Conservation (phyloP, 2,888 invertebrate genomes). For the Drosophila vallismaia region DNA sequence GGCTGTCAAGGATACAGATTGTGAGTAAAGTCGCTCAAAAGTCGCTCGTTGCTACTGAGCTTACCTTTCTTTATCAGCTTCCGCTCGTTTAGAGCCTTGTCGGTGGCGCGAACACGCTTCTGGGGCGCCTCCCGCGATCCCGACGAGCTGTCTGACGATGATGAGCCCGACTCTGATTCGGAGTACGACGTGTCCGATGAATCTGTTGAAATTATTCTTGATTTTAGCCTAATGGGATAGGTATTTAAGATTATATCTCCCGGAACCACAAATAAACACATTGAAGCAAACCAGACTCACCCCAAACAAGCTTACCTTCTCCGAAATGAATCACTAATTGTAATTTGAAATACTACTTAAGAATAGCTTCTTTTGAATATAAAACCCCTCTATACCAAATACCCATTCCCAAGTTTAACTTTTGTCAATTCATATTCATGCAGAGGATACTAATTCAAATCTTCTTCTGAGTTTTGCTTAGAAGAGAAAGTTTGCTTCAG, state of each 20-base stretch:
- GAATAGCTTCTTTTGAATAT: no score
- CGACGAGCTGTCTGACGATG: conserved; percentile 83
- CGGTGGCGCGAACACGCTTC: conserved; percentile 75
- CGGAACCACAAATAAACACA: neutral
- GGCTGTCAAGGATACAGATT: conserved; percentile 1
- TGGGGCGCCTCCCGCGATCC: conserved; percentile 79
- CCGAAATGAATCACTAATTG: no score
- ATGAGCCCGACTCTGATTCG: conserved; percentile 82
- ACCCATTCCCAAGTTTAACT: no score
- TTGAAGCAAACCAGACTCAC: no score
- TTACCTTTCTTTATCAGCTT: conserved; percentile 82
- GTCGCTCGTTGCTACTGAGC: neutral
- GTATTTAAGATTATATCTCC: neutral
- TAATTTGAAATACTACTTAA: no score
- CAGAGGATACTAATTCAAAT: neutral
- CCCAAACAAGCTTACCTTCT: no score
- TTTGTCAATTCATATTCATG: no score
- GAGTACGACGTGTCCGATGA: conserved; percentile 83
- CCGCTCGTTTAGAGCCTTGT: conserved; percentile 79
- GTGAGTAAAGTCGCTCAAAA: neutral
- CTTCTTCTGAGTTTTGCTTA: neutral
- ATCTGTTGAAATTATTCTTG: conserved; percentile 45
- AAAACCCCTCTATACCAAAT: no score
- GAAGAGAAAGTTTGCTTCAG: no score
- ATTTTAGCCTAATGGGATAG: neutral